A percentile compares a stretch with the other conserved stretches of the same genome.
phyloP scores from a whole-genome alignment of 2,888 invertebrate species.

The Smittia aterrima region DNA sequence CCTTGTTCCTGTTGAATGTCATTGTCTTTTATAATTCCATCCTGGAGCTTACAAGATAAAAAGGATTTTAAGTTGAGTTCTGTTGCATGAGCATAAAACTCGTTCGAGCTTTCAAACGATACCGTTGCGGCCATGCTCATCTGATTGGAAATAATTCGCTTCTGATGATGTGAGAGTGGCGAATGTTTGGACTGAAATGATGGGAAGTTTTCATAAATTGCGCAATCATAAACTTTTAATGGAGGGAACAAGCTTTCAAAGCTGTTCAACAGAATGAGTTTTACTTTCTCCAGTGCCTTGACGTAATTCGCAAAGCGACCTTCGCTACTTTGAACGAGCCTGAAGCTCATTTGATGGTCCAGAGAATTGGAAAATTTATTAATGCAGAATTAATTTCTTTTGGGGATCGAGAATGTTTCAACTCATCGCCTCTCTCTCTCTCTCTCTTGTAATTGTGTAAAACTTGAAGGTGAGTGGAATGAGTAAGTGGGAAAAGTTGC shows the following conservation, averaged over 20 bases:
- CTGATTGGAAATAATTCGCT: slow-evolving; percentile 14
- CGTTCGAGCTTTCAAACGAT: background rate
- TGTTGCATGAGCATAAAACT: background rate
- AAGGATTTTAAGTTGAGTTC: too few relatives aligned
- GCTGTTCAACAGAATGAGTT: background rate
- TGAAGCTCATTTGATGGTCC: slow-evolving; percentile 2
- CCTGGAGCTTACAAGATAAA: too few relatives aligned
- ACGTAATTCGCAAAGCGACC: background rate
- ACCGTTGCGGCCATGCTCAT: background rate
- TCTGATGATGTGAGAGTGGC: background rate
- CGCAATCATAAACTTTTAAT: background rate
- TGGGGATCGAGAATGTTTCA: background rate
- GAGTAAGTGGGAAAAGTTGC: too few relatives aligned
- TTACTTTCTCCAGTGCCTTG: background rate
- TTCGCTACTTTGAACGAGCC: background rate
- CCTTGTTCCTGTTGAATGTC: too few relatives aligned
- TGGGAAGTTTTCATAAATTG: background rate
- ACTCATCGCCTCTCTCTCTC: background rate
- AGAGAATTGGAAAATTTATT: slow-evolving; percentile 15
- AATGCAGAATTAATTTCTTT: slow-evolving; percentile 10
- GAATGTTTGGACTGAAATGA: background rate
- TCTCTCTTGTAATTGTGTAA: slow-evolving; percentile 10
- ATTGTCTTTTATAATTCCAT: too few relatives aligned
- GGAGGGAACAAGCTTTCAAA: background rate
- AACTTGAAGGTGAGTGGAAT: background rate